Base-by-base conservation (phyloP, 1,140 invertebrate species). In the Hesperophylax magnus region DNA sequence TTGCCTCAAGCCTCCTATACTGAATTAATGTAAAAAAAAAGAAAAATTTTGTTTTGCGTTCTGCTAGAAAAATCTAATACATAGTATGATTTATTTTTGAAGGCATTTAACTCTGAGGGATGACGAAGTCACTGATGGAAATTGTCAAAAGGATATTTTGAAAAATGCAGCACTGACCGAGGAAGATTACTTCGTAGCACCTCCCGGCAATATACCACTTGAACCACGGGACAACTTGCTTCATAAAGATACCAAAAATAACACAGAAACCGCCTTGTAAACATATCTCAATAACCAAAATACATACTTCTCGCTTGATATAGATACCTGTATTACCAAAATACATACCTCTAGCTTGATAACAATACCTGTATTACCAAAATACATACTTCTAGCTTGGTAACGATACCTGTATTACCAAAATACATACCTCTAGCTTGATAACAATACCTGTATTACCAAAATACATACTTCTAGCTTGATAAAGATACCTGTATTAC, bases 171-270 rank as follows among this genome's bases (percentile, higher is more conserved):
- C 87, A 61, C 61, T 95, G 69, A 92, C 91, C 22, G 94, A 96
- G 85, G 97, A 98, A 88, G 95, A 97, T 81, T 98, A 97, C 87
- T 97, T 97, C 92, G 93, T 97, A 15, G 95, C 96, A 24, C 97
- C 97, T 24, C 93, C 93, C 20, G 95, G 95, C 85, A 96, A 95
- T 88, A 94, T 94, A 85, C 93, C 94, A 2, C 87, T 94, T 54
- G 91, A 93, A 85, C 83, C 87, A 34, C 85, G 87, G 80, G 84
- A 87, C 86, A 87, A 92, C 87, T 86, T 91, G 67, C 85, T 90
- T 82, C 84, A 86, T 85, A 85, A 90, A 85, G 82, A 88, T 76
- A 74, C 17, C 69, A 17, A 67, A 27, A 52, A 53, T 20, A 77
- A 60, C 1, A 47, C 39, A 47, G 39, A 47, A 14, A 14, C 9